Evolutionary conservation across 2,888 invertebrate genomes (phyloP).

Genomic region (Endomychus coccineus): DNA sequence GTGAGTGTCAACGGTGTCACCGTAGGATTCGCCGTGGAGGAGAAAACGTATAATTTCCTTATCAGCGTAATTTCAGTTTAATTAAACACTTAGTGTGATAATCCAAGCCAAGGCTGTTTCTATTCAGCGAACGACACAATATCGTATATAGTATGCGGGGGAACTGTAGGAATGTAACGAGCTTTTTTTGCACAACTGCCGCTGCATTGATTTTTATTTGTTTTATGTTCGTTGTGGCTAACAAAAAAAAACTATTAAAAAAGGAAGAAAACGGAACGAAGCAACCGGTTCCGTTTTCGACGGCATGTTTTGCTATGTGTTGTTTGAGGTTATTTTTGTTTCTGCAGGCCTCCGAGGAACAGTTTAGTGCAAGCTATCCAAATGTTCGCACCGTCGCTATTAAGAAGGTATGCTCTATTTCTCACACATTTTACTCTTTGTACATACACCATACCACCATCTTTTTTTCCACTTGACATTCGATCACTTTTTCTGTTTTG

Average conservation of each 20-base stretch:
- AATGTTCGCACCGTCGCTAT: slow-evolving; percentile 74
- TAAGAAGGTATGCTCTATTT: slow-evolving; percentile 61
- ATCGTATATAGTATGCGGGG: not conserved
- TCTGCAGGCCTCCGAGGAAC: slow-evolving; percentile 60
- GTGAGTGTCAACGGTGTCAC: too few relatives aligned
- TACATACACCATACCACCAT: slow-evolving; percentile 3
- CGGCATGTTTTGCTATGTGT: slow-evolving; percentile 31
- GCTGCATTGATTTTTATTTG: too few relatives aligned
- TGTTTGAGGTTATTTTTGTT: slow-evolving; percentile 36
- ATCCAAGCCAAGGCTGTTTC: not conserved
- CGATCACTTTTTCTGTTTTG: too few relatives aligned
- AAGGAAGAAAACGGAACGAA: too few relatives aligned
- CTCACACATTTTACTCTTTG: not conserved
- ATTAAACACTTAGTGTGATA: slow-evolving; percentile 29
- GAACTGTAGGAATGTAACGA: too few relatives aligned
- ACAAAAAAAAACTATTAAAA: too few relatives aligned
- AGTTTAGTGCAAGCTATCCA: slow-evolving; percentile 61
- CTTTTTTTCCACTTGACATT: too few relatives aligned
- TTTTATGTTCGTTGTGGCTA: too few relatives aligned
- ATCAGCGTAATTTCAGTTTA: slow-evolving; percentile 25
- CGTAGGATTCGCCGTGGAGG: too few relatives aligned
- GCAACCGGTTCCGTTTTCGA: slow-evolving; percentile 8
- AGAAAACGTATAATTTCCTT: slow-evolving; percentile 31
- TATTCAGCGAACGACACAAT: not conserved
- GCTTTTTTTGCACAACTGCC: too few relatives aligned